phyloP scores from a whole-genome alignment of 2,888 invertebrate species.

The Lasioglossum calceatum region DNA sequence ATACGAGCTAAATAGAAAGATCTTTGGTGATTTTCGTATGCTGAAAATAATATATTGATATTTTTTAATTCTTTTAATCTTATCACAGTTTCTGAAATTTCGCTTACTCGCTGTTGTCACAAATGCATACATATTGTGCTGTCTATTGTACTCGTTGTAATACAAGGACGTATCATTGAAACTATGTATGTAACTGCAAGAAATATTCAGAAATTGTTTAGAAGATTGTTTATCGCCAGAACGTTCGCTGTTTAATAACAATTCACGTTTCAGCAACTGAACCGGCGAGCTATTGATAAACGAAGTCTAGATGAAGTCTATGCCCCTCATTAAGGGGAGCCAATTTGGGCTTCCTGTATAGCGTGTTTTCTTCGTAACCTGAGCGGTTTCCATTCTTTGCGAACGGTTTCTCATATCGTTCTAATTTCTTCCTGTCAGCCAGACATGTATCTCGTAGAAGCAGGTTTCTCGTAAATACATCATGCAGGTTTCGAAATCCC shows the following conservation, averaged over 20 bases:
- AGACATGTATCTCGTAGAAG: constrained; percentile 16
- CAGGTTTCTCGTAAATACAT: constrained; percentile 21
- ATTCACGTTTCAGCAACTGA: neutral
- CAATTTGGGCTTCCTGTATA: constrained; percentile 58
- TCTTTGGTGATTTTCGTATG: too few species aligned
- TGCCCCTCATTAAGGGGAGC: constrained; percentile 50
- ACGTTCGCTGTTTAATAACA: neutral
- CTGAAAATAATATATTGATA: neutral
- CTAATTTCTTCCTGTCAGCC: constrained; percentile 57
- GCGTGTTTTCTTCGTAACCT: constrained; percentile 58
- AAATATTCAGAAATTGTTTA: neutral
- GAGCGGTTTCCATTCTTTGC: constrained; percentile 51
- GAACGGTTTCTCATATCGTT: constrained; percentile 61
- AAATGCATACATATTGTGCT: neutral
- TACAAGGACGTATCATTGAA: neutral
- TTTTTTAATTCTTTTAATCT: neutral
- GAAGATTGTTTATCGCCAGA: neutral
- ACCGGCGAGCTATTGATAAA: constrained; percentile 34
- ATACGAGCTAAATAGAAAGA: too few species aligned
- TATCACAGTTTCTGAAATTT: neutral
- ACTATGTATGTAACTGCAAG: neutral
- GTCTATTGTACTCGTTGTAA: neutral
- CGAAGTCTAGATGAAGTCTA: constrained; percentile 37
- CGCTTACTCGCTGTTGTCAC: neutral
- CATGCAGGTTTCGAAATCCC: constrained; percentile 30